These are phyloP conservation scores for Ectemnius continuus DNA, from an alignment of 2,888 invertebrate genomes.

Conservation along the genomic window DNA sequence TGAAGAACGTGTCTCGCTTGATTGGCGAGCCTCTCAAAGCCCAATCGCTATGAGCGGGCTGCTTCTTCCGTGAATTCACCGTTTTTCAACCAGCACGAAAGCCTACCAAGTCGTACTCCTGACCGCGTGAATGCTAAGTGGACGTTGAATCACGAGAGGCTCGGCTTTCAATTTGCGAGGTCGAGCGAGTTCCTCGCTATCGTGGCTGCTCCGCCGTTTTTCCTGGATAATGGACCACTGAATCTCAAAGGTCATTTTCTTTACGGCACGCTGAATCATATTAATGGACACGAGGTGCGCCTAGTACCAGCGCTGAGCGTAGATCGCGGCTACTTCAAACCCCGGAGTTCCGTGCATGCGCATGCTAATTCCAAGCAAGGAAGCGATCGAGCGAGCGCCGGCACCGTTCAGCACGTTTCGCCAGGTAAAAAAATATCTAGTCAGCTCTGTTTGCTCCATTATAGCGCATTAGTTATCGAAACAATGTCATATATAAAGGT, in stretches of 20 bases:
- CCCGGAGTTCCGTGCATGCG: conserved; percentile 55
- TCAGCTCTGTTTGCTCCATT: no score
- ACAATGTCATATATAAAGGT: no score
- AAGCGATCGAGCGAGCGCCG: no score
- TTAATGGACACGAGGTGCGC: conserved; percentile 50
- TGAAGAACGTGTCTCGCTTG: conserved; percentile 6
- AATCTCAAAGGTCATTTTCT: conserved; percentile 43
- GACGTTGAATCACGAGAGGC: not conserved
- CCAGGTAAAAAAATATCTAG: not conserved
- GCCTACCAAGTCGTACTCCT: no score
- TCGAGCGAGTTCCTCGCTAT: conserved; percentile 5
- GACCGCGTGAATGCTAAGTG: not conserved
- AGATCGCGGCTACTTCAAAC: conserved; percentile 45
- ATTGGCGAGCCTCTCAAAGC: not conserved
- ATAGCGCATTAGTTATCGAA: no score
- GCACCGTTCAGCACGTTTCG: conserved; percentile 25
- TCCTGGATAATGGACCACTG: not conserved
- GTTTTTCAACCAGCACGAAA: no score
- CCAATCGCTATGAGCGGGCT: no score
- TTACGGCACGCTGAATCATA: conserved; percentile 50
- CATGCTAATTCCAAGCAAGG: conserved; percentile 44
- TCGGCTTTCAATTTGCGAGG: conserved; percentile 9
- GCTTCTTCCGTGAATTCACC: no score
- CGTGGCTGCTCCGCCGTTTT: conserved; percentile 10
- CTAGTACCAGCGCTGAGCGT: conserved; percentile 17